A percentile compares a stretch with the other conserved stretches of the same genome.
These are phyloP conservation scores for Apogon hyalosoma DNA, from an alignment of 2,797 vertebrate species.

Conservation along the genomic window DNA sequence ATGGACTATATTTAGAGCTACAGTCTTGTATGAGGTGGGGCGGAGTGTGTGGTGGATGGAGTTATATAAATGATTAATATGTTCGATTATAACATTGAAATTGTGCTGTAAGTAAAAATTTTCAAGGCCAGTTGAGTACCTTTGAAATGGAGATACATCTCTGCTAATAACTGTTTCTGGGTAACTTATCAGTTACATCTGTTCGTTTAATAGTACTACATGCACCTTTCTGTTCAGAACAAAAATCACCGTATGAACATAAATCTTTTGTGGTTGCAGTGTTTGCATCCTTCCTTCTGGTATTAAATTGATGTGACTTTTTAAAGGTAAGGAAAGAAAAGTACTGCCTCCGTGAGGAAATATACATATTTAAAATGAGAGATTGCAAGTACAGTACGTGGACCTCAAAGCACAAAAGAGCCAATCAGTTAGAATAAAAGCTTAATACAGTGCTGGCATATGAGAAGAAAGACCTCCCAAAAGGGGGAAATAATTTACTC, in stretches of 20 bases:
- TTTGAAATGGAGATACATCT: constrained; percentile 26
- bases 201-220: constrained; percentile 10
- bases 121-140: constrained; percentile 41
- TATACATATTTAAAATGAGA: constrained; percentile 37
- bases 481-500: constrained; percentile 63
- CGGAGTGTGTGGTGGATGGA: constrained; percentile 31
- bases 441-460: constrained; percentile 50
- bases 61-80: constrained; percentile 75
- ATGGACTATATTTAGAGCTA: constrained; percentile 65
- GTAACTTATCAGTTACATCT: constrained; percentile 18
- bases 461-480: constrained; percentile 51
- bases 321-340: constrained; percentile 5
- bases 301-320: constrained; percentile 24
- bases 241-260: background rate
- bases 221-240: constrained; percentile 12
- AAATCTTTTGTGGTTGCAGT: constrained; percentile 5
- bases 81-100: constrained; percentile 61
- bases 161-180: constrained; percentile 40
- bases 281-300: constrained; percentile 1
- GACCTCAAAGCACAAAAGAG: constrained; percentile 53
- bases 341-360: constrained; percentile 33
- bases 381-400: constrained; percentile 15
- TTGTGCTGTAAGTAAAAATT: constrained; percentile 49
- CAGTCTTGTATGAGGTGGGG: constrained; percentile 50
- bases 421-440: constrained; percentile 66